Evolutionary conservation across 2,113 vertebrate species (phyloP).

Genomic region (Suncus etruscus): DNA sequence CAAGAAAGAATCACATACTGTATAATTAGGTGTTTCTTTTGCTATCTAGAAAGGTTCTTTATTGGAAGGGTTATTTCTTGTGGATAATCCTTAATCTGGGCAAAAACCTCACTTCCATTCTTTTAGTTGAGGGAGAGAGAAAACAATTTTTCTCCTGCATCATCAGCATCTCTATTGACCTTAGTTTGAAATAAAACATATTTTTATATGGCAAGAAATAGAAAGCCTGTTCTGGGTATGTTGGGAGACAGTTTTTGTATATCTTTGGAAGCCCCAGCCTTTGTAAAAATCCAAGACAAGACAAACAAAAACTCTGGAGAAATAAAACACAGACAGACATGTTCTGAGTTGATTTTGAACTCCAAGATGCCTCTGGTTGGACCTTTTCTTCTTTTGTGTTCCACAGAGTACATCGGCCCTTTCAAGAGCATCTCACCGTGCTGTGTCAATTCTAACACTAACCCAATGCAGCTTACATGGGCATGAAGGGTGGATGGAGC

Average conservation of each 20-base stretch:
- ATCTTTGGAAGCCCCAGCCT: neutral
- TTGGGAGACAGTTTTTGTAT: neutral
- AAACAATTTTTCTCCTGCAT: neutral
- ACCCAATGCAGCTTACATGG: neutral
- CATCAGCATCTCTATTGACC: neutral
- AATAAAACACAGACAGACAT: neutral
- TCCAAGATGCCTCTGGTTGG: neutral
- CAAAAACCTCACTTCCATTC: neutral
- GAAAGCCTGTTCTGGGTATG: neutral
- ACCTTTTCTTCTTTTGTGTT: neutral
- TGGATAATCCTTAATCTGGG: neutral
- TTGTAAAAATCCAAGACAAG: neutral
- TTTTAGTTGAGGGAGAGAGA: neutral
- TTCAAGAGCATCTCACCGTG: neutral
- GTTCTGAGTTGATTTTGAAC: neutral
- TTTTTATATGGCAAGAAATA: neutral
- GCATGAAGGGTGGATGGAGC: rapidly evolving
- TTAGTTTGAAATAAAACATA: neutral
- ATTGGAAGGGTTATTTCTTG: neutral
- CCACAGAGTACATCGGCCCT: rapidly evolving
- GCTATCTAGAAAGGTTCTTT: neutral
- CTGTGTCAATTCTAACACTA: neutral
- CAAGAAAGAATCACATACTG: neutral
- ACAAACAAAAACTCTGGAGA: neutral
- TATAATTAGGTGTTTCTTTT: neutral